Base-by-base conservation (phyloP, 2,888 invertebrate genomes). In the Acronicta aceris region DNA sequence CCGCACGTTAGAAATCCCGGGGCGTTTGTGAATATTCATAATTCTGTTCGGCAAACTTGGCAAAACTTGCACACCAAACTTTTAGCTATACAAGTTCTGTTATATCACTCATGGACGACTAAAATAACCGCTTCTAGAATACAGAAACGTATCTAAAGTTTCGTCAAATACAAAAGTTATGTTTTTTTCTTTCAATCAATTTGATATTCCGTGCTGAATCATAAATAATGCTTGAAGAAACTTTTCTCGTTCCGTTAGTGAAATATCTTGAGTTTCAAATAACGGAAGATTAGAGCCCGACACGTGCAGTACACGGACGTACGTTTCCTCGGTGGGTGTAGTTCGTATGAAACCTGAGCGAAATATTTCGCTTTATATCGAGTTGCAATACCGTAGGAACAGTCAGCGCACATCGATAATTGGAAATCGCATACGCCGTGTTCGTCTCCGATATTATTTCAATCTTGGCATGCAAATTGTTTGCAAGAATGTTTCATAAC, bases 1-100 rank as follows among this genome's bases (percentile, higher is more conserved):
- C 74, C 77, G 76, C 84, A 83, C 83, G 86, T 85, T 81, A 84
- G 82, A 81, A 86, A 83, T 86, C 84, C 81, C 81, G 71, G 72
- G 82, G 83, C 85, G 86, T 85, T 83, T 85, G 78, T 90, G 90
- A 90, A 91, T 91, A 91, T 91, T 90, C 90, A 90, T 89, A 84
- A 83, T 81, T 81, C 76, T 78, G 78, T 84, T 85, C 81, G 77
- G 65, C 61, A 79, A 86, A 85, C 85, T 87, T 82, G 64, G 76
- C 69, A 58, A 77, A 87, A 88, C 83, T 85, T 85, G 73, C 65
- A 63, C 67, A 61, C 43, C 74, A 77, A 85, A 83, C 82, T 88
- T 87, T 83, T 81, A 68, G 76, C 71, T 76, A 71, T 76, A 76
- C 71, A 77, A 69, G 71, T 79, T 71, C 79, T 74, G 71, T 80